Conservation (phyloP, 2,797 vertebrate genomes). For the Coluber constrictor region DNA sequence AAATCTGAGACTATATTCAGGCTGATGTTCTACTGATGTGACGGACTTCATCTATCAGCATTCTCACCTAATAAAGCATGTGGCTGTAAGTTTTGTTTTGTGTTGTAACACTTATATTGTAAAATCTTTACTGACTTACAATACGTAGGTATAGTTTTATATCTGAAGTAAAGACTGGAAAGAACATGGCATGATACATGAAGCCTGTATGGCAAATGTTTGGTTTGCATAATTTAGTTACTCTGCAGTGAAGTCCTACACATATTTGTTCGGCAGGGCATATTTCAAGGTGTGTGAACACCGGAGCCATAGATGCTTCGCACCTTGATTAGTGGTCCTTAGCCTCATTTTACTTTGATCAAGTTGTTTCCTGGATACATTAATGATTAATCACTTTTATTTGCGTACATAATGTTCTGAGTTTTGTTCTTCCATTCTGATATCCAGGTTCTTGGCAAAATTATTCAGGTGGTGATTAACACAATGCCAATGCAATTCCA, state of each 20-base stretch:
- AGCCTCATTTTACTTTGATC: slow-evolving; percentile 12
- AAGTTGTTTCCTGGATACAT: slow-evolving; percentile 3
- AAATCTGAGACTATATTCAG: neutral
- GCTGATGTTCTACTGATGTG: neutral
- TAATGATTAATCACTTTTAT: slow-evolving; percentile 7
- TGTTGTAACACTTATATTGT: neutral
- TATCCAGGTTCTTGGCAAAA: slow-evolving; percentile 10
- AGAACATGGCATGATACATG: neutral
- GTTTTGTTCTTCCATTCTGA: neutral
- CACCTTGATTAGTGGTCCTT: neutral
- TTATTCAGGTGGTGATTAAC: slow-evolving; percentile 2
- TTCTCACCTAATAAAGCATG: neutral
- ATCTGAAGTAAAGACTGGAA: neutral
- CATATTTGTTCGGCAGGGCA: neutral
- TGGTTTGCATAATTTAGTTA: neutral
- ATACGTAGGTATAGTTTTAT: neutral
- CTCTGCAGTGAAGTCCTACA: neutral
- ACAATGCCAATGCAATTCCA: neutral
- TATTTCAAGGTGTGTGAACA: neutral
- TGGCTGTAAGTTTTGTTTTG: neutral
- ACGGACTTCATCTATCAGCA: neutral
- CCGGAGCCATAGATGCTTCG: neutral
- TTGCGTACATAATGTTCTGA: slow-evolving; percentile 10
- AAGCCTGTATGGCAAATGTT: neutral
- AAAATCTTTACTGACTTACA: neutral